Percentiles rank a stretch among this genome's conserved stretches.
phyloP scores from a whole-genome alignment of 1,140 invertebrate species.

The Drosophila eugracilis region DNA sequence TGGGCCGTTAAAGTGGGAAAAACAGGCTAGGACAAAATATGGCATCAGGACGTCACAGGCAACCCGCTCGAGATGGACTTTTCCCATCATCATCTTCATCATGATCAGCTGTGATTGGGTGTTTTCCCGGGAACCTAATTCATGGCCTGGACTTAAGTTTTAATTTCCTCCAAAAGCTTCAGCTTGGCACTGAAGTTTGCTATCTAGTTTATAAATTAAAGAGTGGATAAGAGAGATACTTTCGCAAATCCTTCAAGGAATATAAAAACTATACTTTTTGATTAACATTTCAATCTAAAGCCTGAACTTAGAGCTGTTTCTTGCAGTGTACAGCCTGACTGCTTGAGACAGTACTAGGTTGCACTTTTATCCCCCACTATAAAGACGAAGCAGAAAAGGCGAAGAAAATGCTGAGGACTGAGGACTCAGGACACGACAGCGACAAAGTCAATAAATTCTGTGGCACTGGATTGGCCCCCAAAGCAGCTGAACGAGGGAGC shows the following conservation, averaged over 20 bases:
- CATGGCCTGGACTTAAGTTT: constrained; percentile 73
- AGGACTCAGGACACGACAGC: constrained; percentile 67
- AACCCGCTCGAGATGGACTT: constrained; percentile 21
- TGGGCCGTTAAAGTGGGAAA: constrained; percentile 44
- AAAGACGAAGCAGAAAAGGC: background rate
- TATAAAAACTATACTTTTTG: no score
- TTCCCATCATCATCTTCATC: constrained; percentile 16
- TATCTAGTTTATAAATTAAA: no score
- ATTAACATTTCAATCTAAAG: no score
- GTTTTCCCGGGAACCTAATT: constrained; percentile 37
- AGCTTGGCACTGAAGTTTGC: background rate
- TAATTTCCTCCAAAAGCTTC: constrained; percentile 43
- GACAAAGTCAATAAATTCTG: constrained; percentile 80
- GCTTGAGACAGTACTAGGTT: background rate
- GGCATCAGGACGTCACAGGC: constrained; percentile 14
- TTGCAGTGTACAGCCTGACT: constrained; percentile 28
- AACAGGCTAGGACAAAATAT: constrained; percentile 47
- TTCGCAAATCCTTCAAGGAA: no score
- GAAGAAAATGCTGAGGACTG: constrained; percentile 27
- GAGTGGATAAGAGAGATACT: no score
- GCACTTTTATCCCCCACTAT: no score
- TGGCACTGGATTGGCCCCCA: constrained; percentile 63
- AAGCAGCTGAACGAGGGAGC: constrained; percentile 15
- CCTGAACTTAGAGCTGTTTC: background rate
- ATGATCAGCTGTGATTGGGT: constrained; percentile 12